These are phyloP conservation scores for Saccostrea glomerata DNA, from an alignment of 1,140 invertebrate genomes.

Conservation along the genomic window DNA sequence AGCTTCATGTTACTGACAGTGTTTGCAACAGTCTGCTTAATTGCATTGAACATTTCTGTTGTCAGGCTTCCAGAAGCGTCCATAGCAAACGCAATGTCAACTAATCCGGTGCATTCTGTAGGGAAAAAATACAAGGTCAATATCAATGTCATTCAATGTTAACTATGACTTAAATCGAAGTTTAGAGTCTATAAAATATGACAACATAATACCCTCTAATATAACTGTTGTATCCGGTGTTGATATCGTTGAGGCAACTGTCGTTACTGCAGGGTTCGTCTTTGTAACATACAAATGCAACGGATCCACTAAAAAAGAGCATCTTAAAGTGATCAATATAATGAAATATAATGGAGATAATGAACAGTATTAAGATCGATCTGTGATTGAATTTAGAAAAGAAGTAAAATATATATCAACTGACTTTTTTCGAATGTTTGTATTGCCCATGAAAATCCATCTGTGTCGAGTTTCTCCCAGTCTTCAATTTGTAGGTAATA, in stretches of 20 bases:
- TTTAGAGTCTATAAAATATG: background rate
- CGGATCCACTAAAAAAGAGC: background rate
- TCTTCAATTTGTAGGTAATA: background rate
- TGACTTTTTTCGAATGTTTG: background rate
- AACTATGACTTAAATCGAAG: background rate
- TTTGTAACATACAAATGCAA: background rate
- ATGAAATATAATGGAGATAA: background rate
- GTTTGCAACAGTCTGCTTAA: conserved; percentile 5
- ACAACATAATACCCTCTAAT: background rate
- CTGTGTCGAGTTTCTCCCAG: background rate
- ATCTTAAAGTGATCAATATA: background rate
- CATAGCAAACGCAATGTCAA: conserved; percentile 25
- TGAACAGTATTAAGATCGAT: background rate
- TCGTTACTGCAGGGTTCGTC: background rate
- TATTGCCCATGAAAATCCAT: conserved; percentile 20
- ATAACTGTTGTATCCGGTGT: background rate
- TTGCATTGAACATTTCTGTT: conserved; percentile 6
- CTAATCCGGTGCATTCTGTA: background rate
- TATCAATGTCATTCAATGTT: background rate
- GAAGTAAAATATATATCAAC: background rate
- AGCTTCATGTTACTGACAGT: conserved; percentile 1
- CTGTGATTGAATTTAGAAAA: background rate
- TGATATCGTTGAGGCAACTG: background rate
- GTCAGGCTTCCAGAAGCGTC: background rate
- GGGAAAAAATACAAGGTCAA: background rate